Conservation (phyloP, 2,113 vertebrate species). For the Lutjanus erythropterus region DNA sequence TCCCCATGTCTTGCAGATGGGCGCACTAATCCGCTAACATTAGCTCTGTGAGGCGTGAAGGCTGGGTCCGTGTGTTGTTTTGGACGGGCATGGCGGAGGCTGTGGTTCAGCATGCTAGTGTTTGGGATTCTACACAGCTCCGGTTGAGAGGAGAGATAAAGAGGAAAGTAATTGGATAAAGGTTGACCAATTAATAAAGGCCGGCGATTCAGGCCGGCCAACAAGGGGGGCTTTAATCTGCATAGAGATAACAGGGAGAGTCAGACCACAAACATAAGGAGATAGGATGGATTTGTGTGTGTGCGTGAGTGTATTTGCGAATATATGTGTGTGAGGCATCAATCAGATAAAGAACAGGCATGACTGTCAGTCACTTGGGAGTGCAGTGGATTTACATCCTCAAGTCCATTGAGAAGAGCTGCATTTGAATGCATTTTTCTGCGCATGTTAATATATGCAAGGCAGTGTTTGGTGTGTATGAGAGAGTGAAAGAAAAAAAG, state of each 20-base stretch:
- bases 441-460: slow-evolving; percentile 24
- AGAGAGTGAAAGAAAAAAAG: slow-evolving; percentile 19
- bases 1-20: slow-evolving; percentile 75
- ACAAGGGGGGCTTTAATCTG: slow-evolving; percentile 65
- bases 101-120: slow-evolving; percentile 41
- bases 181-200: slow-evolving; percentile 82
- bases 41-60: slow-evolving; percentile 75
- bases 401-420: slow-evolving; percentile 48
- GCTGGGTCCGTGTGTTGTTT: slow-evolving; percentile 59
- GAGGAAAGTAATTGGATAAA: slow-evolving; percentile 80
- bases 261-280: slow-evolving; percentile 52
- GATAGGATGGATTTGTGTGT: slow-evolving; percentile 28
- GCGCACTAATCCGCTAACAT: slow-evolving; percentile 76
- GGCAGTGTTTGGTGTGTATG: slow-evolving; percentile 3
- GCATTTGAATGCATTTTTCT: slow-evolving; percentile 26
- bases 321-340: slow-evolving; percentile 25
- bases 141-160: slow-evolving; percentile 69
- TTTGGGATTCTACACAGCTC: slow-evolving; percentile 59
- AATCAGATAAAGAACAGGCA: slow-evolving; percentile 57
- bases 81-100: slow-evolving; percentile 26
- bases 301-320: slow-evolving; percentile 10
- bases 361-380: slow-evolving; percentile 63
- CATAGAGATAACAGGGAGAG: slow-evolving; percentile 57
- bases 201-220: slow-evolving; percentile 51
- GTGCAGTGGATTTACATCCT: slow-evolving; percentile 63